Evolutionary conservation across 1,140 invertebrate species (phyloP).

Genomic region (Hyphantria cunea): DNA sequence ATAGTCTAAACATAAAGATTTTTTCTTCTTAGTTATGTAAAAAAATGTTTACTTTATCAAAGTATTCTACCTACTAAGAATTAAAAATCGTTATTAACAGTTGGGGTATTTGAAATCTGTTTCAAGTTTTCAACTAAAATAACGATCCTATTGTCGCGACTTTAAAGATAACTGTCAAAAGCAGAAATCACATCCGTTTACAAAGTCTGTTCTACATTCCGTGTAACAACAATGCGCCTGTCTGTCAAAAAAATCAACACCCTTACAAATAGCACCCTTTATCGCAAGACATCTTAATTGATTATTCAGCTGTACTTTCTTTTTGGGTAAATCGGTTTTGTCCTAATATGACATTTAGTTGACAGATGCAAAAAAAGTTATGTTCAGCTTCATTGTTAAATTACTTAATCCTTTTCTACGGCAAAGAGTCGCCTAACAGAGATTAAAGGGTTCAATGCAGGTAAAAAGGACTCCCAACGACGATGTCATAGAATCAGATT

Average conservation of each 20-base stretch:
- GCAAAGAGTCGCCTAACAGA: constrained; percentile 37
- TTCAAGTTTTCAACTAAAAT: constrained; percentile 1
- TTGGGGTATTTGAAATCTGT: no score
- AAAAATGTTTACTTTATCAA: no score
- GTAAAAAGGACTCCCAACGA: constrained; percentile 56
- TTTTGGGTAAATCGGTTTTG: constrained; percentile 51
- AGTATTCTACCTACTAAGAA: no score
- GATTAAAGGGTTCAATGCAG: constrained; percentile 61
- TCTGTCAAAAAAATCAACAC: constrained; percentile 54
- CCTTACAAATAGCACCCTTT: constrained; percentile 52
- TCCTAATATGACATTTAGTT: constrained; percentile 66
- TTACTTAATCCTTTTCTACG: constrained; percentile 45
- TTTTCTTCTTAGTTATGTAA: no score
- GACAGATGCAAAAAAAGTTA: constrained; percentile 50
- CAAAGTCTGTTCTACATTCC: constrained; percentile 36
- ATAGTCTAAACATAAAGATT: no score
- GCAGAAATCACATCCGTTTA: constrained; percentile 5
- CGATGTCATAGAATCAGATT: constrained; percentile 22
- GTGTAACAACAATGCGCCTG: constrained; percentile 51
- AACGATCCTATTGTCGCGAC: constrained; percentile 14
- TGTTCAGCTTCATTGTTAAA: constrained; percentile 47
- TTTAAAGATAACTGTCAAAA: constrained; percentile 19
- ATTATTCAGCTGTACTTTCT: constrained; percentile 61
- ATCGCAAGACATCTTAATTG: constrained; percentile 51
- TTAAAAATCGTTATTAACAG: no score